A percentile compares a stretch with the other conserved stretches of the same genome.
Evolutionary conservation across 2,113 vertebrate species (phyloP).

Genomic region (Mus spicilegus): DNA sequence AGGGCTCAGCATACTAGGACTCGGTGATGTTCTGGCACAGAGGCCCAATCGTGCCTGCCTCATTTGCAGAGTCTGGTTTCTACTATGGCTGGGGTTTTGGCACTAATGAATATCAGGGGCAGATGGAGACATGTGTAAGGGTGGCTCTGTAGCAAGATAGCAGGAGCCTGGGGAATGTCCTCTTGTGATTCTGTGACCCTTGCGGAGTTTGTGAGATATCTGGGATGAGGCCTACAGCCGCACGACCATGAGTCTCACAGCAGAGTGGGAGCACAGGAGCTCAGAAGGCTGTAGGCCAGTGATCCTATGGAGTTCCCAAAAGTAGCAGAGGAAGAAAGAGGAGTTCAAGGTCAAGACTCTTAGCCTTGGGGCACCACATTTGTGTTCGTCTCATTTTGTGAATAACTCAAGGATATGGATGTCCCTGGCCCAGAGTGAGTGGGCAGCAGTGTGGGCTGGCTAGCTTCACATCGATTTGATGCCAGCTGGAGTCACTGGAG

Average conservation of each 20-base stretch:
- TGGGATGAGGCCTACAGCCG: neutral
- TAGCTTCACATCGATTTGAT: neutral
- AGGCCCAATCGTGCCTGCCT: neutral
- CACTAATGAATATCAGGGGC: neutral
- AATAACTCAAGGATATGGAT: neutral
- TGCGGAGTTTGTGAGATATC: neutral
- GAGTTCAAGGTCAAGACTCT: neutral
- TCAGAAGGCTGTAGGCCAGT: too few species aligned
- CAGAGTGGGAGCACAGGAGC: neutral
- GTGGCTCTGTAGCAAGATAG: fast-evolving
- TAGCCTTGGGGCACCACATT: too few species aligned
- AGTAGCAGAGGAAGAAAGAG: too few species aligned
- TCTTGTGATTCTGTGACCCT: neutral
- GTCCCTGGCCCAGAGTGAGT: neutral
- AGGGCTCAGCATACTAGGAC: neutral
- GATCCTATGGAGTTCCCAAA: fast-evolving
- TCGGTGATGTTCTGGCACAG: fast-evolving
- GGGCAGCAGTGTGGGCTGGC: neutral
- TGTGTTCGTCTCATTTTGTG: neutral
- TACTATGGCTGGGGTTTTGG: neutral
- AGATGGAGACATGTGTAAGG: neutral
- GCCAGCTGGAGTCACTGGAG: neutral
- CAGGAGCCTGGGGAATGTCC: neutral
- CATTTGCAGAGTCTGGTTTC: neutral
- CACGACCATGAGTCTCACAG: neutral